Conservation (phyloP, 2,113 vertebrate genomes). For the Ginglymostoma cirratum region DNA sequence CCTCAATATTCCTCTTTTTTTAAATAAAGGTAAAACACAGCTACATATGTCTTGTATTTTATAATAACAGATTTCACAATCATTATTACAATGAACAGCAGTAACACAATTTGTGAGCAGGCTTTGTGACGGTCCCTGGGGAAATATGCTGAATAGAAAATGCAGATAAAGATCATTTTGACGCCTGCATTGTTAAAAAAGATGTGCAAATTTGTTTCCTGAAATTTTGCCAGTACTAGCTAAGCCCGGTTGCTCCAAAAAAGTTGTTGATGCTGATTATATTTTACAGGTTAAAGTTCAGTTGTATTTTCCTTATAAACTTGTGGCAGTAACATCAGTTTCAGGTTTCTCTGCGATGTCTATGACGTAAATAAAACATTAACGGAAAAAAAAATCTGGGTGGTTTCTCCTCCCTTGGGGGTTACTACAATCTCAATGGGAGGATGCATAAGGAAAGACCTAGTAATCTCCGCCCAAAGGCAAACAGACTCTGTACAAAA, state of each 20-base stretch:
- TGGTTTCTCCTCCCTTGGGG: constrained; percentile 58
- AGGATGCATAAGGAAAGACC: constrained; percentile 63
- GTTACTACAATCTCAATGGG: constrained; percentile 56
- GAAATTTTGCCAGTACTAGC: constrained; percentile 47
- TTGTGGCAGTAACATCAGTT: constrained; percentile 68
- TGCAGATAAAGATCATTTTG: constrained; percentile 36
- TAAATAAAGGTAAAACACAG: neutral
- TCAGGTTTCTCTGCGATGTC: constrained; percentile 60
- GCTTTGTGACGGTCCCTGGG: neutral
- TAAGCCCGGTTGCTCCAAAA: constrained; percentile 52
- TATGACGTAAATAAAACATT: constrained; percentile 78
- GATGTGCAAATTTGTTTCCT: constrained; percentile 57
- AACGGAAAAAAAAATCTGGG: constrained; percentile 65
- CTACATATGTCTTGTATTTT: constrained; percentile 24
- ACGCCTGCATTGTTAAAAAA: constrained; percentile 31
- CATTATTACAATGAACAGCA: constrained; percentile 21
- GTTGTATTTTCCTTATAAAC: constrained; percentile 76
- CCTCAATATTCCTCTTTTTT: neutral
- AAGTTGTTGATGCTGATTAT: constrained; percentile 38
- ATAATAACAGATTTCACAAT: constrained; percentile 22
- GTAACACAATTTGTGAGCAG: constrained; percentile 36
- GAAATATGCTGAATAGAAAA: constrained; percentile 35
- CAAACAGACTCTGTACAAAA: constrained; percentile 59
- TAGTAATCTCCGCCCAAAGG: constrained; percentile 62
- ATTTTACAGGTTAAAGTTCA: constrained; percentile 56